Evolutionary conservation across 2,797 vertebrate species (phyloP).

Genomic region (Lycodopsis pacificus): DNA sequence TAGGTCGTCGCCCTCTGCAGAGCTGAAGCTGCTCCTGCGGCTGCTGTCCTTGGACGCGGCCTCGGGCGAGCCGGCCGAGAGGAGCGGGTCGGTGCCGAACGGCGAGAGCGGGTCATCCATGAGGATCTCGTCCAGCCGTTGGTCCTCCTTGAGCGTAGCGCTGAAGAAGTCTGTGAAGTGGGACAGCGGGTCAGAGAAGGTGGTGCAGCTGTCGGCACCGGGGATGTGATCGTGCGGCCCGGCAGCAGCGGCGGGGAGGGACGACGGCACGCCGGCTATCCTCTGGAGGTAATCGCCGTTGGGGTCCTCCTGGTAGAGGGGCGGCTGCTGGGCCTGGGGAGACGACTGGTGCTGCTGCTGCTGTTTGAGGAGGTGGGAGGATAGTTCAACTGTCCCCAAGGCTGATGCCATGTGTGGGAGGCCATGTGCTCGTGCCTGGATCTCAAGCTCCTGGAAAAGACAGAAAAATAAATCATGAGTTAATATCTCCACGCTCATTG

Average conservation of each 20-base stretch:
- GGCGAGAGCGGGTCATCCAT: conserved; percentile 92
- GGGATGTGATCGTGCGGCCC: conserved; percentile 78
- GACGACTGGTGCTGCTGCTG: conserved; percentile 84
- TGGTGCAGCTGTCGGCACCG: conserved; percentile 83
- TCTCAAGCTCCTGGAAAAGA: conserved; percentile 94
- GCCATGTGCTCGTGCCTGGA: conserved; percentile 94
- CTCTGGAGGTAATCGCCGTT: conserved; percentile 89
- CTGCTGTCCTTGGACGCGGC: conserved; percentile 92
- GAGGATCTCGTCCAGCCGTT: conserved; percentile 90
- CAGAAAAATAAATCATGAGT: neutral
- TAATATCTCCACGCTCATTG: neutral
- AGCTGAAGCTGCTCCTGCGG: conserved; percentile 94
- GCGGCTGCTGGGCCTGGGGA: conserved; percentile 79
- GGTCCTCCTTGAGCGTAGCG: conserved; percentile 94
- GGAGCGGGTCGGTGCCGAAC: conserved; percentile 91
- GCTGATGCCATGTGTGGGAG: conserved; percentile 88
- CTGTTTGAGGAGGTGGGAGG: conserved; percentile 89
- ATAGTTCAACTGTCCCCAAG: conserved; percentile 84
- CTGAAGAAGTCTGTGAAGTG: conserved; percentile 99
- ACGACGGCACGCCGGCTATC: conserved; percentile 74
- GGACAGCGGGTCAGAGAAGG: conserved; percentile 96
- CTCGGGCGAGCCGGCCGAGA: conserved; percentile 90
- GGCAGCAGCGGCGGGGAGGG: conserved; percentile 48
- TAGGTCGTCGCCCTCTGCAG: conserved; percentile 90
- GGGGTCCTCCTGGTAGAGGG: conserved; percentile 88